A percentile compares a stretch with the other conserved stretches of the same genome.
Conservation (phyloP, 2,888 invertebrate genomes). For the Zele albiditarsus region DNA sequence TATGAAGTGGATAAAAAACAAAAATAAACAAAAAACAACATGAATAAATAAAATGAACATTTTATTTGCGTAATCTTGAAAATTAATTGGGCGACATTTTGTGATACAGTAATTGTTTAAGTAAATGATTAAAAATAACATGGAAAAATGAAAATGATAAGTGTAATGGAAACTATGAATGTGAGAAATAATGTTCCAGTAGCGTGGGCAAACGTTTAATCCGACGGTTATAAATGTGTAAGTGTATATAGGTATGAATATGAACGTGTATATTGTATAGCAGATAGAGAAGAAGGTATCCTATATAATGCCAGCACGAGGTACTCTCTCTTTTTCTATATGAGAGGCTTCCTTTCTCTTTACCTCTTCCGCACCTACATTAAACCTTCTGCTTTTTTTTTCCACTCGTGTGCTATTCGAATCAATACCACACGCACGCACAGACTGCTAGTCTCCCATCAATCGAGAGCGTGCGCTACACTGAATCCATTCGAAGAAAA, state of each 20-base stretch:
- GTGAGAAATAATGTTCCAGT: constrained; percentile 52
- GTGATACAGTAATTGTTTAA: background rate
- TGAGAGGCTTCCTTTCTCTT: constrained; percentile 64
- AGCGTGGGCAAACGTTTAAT: constrained; percentile 60
- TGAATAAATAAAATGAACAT: constrained; percentile 22
- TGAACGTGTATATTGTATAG: background rate
- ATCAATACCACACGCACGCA: constrained; percentile 51
- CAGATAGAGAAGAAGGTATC: background rate
- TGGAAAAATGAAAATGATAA: constrained; percentile 29
- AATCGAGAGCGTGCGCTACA: constrained; percentile 32
- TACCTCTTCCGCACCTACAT: constrained; percentile 26
- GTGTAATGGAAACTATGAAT: constrained; percentile 21
- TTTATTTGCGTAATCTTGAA: constrained; percentile 35
- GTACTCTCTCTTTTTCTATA: constrained; percentile 26
- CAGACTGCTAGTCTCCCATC: constrained; percentile 41
- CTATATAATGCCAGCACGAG: background rate
- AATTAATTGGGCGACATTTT: background rate
- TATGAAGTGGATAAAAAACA: background rate
- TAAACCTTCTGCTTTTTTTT: constrained; percentile 11
- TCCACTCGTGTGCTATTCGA: constrained; percentile 37
- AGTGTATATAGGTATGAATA: constrained; percentile 48
- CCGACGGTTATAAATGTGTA: constrained; percentile 58
- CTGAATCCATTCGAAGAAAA: constrained; percentile 29
- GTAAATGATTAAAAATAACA: background rate
- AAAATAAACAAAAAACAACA: constrained; percentile 17